These are phyloP conservation scores for Dermochelys coriacea DNA, from an alignment of 2,797 vertebrate species.

Conservation along the genomic window DNA sequence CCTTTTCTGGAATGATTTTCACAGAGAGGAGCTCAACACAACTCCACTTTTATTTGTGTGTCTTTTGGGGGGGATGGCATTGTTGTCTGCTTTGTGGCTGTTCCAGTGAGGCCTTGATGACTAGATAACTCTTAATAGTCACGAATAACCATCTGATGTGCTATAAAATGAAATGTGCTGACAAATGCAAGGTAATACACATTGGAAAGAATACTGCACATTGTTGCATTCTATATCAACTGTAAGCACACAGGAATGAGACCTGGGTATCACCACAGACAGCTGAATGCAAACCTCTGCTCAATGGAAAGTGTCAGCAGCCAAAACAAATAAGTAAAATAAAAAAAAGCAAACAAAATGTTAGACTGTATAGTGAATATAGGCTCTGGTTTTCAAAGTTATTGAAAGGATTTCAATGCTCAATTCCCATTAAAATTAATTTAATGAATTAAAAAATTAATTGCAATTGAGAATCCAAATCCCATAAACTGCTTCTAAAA, in stretches of 20 bases:
- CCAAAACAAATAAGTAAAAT: background rate
- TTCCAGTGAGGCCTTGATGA: rapidly evolving
- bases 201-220: rapidly evolving
- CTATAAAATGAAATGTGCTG: background rate
- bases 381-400: background rate
- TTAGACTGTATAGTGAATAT: rapidly evolving
- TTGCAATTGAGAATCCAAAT: background rate
- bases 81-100: background rate
- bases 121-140: rapidly evolving
- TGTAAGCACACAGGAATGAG: background rate
- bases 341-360: rapidly evolving
- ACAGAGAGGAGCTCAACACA: background rate
- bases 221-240: background rate
- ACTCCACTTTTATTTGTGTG: rapidly evolving
- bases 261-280: rapidly evolving
- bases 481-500: background rate
- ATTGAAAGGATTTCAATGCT: background rate
- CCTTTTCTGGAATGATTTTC: conserved; percentile 14
- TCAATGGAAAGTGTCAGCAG: rapidly evolving
- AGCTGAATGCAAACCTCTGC: rapidly evolving
- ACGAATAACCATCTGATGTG: background rate
- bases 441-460: background rate
- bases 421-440: background rate
- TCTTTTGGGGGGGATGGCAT: background rate
- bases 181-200: rapidly evolving